phyloP scores from a whole-genome alignment of 2,888 invertebrate species.

The Tiliacea aurago region DNA sequence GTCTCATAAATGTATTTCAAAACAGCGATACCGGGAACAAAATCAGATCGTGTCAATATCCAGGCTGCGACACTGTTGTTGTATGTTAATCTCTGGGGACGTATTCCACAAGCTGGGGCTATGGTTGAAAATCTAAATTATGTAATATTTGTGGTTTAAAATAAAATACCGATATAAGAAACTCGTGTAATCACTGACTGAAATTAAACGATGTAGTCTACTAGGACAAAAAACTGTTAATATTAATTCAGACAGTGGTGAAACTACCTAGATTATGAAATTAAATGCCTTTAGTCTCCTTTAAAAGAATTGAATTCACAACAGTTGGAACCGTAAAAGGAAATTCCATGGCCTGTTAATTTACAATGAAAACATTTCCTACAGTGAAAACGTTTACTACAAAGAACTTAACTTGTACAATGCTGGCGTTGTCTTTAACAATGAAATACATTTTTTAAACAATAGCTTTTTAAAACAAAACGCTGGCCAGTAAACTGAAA shows the following conservation, averaged over 20 bases:
- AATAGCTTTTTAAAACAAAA: constrained; percentile 13
- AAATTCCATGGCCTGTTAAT: constrained; percentile 25
- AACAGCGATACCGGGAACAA: constrained; percentile 48
- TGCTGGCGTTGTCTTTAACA: constrained; percentile 7
- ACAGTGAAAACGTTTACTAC: background rate
- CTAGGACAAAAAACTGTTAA: background rate
- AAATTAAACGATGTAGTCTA: background rate
- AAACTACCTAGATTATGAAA: constrained; percentile 2
- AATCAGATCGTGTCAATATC: constrained; percentile 64
- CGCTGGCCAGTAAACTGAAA: background rate
- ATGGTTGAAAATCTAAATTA: constrained; percentile 8
- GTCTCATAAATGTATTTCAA: constrained; percentile 54
- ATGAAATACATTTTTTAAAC: constrained; percentile 6
- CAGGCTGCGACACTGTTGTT: constrained; percentile 40
- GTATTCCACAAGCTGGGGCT: constrained; percentile 49
- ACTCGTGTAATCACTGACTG: background rate
- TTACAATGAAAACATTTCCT: constrained; percentile 28
- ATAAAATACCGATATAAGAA: background rate
- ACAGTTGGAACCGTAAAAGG: constrained; percentile 3
- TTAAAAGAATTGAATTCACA: constrained; percentile 6
- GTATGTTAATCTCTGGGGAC: constrained; percentile 63
- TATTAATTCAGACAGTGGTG: background rate
- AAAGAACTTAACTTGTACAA: constrained; percentile 28
- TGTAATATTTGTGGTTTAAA: background rate
- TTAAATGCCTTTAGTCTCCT: background rate